A percentile compares a stretch with the other conserved stretches of the same genome.
Evolutionary conservation across 1,140 invertebrate species (phyloP).

Genomic region (Glossosoma conforme): DNA sequence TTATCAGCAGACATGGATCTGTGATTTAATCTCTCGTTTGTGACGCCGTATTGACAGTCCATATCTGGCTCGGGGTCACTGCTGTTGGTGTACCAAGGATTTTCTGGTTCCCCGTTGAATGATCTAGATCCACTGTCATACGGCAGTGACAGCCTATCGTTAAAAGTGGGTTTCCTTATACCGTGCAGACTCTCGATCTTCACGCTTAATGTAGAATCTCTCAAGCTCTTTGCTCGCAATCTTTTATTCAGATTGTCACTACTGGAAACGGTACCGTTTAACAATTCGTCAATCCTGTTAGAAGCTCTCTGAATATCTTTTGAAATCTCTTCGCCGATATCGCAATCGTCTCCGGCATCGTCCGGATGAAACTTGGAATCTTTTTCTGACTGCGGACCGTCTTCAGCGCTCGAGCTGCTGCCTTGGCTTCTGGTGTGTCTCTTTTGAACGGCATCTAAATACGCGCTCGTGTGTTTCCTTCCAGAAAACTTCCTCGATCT

Average conservation of each 20-base stretch:
- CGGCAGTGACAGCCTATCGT: conserved; percentile 5
- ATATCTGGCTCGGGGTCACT: conserved; percentile 47
- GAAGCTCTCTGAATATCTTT: conserved; percentile 50
- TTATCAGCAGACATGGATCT: conserved; percentile 44
- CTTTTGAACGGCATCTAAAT: conserved; percentile 47
- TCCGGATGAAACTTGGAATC: conserved; percentile 46
- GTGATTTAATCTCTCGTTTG: conserved; percentile 32
- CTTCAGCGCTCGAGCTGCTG: conserved; percentile 48
- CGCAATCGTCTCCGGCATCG: conserved; percentile 39
- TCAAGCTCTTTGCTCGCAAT: conserved; percentile 10
- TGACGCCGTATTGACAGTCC: conserved; percentile 41
- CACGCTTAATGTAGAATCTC: conserved; percentile 43
- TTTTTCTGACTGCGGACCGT: conserved; percentile 35
- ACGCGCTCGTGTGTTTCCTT: conserved; percentile 49
- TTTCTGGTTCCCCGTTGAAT: conserved; percentile 43
- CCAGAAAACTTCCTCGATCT: conserved; percentile 51
- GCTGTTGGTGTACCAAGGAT: conserved; percentile 48
- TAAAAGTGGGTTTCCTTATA: conserved; percentile 37
- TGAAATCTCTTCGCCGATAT: conserved; percentile 52
- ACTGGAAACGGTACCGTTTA: conserved; percentile 36
- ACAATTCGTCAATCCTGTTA: conserved; percentile 53
- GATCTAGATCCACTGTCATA: conserved; percentile 37
- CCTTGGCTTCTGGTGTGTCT: conserved; percentile 37
- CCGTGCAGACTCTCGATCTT: conserved; percentile 48
- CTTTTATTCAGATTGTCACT: background rate